Percentiles rank a stretch among this genome's conserved stretches.
Evolutionary conservation across 2,888 invertebrate genomes (phyloP).

Genomic region (Neoaliturus tenellus): DNA sequence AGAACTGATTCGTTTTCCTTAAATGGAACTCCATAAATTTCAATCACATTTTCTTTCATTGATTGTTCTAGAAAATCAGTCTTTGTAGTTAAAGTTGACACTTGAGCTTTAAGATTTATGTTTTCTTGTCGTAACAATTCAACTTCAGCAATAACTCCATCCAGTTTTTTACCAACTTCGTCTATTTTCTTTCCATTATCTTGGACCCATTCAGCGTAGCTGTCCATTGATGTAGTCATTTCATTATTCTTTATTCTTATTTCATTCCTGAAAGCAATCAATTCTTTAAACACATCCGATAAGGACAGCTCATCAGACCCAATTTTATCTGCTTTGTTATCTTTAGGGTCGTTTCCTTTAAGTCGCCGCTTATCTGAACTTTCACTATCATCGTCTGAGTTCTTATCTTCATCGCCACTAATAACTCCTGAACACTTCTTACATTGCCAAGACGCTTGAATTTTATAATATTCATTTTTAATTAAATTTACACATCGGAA

Average conservation of each 20-base stretch:
- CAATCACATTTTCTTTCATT: neutral
- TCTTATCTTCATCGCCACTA: neutral
- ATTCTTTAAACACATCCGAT: neutral
- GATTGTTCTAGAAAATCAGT: neutral
- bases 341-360: neutral
- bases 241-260: neutral
- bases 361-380: neutral
- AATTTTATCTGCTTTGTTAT: neutral
- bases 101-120: neutral
- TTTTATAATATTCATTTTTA: neutral
- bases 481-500: neutral
- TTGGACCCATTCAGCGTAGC: neutral
- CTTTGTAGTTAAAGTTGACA: neutral
- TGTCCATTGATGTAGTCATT: neutral
- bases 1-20: neutral
- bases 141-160: neutral
- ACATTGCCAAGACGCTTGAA: neutral
- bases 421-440: neutral
- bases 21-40: conserved; percentile 4
- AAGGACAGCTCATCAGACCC: neutral
- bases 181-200: neutral
- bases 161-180: neutral
- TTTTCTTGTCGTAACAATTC: neutral
- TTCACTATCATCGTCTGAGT: neutral
- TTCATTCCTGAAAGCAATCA: neutral